Base-by-base conservation (phyloP, 2,888 invertebrate genomes). In the Pandemis corylana region DNA sequence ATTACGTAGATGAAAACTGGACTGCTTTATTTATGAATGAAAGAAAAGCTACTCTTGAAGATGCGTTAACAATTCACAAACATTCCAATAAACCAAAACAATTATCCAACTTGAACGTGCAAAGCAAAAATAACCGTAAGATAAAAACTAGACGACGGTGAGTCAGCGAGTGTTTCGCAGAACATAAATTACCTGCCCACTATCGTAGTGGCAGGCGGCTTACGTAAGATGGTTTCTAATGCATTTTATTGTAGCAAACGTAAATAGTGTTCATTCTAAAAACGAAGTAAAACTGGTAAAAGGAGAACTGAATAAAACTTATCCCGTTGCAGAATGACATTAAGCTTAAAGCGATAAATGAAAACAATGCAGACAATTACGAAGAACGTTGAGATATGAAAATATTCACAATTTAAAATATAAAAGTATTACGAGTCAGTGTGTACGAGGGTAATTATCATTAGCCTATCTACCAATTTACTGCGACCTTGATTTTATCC, bases 111-210 rank as follows among this genome's bases (percentile, higher is more conserved):
- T 56, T 63, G 53, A 68, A 68, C 67, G 51, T 12, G 61, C 61
- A 71, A 59, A 56, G 69, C 68, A 36, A 69, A 74, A 75, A 71
- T 75, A 71, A 62, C 75, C 67, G 51, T 62, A 65, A 71, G 59
- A 74, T 71, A 74, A 68, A 74, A 74, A 71, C 36, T 67, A 68
- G 71, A 71, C 68, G 64, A 68, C 70, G 51, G 51, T 73, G 76
- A 76, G 46, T 76, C 74, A 76, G 62, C 61, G 68, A 71, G 75
- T 71, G 68, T 68, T 63, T 59, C 65, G 72, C 72, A 72, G 69
- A 71, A 72, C 66, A 75, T 75, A 68, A 66, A 72, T 75, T 66
- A 77, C 75, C 76, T 75, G 75, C 69, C 75, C 75, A 68, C 75
- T 61, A 66, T 36, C 67, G 75, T 70, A 70, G 67, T 71, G 68